phyloP scores from a whole-genome alignment of 2,113 vertebrate genomes.

The Maccullochella peelii region DNA sequence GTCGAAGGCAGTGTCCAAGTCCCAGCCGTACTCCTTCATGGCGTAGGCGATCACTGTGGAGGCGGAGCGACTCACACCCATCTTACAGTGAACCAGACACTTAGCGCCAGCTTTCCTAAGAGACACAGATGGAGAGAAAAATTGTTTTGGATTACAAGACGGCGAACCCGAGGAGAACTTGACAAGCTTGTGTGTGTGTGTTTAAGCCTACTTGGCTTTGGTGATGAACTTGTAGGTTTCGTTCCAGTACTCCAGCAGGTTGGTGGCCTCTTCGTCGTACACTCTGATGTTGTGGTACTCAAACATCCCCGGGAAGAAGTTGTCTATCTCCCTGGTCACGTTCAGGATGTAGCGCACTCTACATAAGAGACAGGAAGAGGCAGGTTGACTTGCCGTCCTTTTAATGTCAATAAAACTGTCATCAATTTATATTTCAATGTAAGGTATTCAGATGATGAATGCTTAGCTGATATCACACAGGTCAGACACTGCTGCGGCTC shows the following conservation, averaged over 20 bases:
- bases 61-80: slow-evolving; percentile 97
- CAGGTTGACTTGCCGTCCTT: not conserved
- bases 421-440: not conserved
- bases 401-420: not conserved
- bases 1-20: slow-evolving; percentile 93
- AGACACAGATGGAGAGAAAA: not conserved
- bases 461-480: not conserved
- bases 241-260: slow-evolving; percentile 98
- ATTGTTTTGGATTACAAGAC: not conserved
- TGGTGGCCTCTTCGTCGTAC: slow-evolving; percentile 97
- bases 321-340: slow-evolving; percentile 97
- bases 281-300: slow-evolving; percentile 98
- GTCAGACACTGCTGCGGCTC: not conserved
- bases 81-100: slow-evolving; percentile 99
- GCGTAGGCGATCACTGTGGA: slow-evolving; percentile 98
- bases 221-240: slow-evolving; percentile 99
- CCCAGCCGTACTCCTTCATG: slow-evolving; percentile 99
- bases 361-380: not conserved
- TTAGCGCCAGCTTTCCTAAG: slow-evolving; percentile 94
- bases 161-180: not conserved
- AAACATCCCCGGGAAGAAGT: slow-evolving; percentile 97
- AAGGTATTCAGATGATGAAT: not conserved
- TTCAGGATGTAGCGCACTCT: slow-evolving; percentile 97
- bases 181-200: not conserved
- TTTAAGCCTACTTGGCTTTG: slow-evolving; percentile 91